Evolutionary conservation across 2,797 vertebrate species (phyloP).

Genomic region (Natrix natrix): DNA sequence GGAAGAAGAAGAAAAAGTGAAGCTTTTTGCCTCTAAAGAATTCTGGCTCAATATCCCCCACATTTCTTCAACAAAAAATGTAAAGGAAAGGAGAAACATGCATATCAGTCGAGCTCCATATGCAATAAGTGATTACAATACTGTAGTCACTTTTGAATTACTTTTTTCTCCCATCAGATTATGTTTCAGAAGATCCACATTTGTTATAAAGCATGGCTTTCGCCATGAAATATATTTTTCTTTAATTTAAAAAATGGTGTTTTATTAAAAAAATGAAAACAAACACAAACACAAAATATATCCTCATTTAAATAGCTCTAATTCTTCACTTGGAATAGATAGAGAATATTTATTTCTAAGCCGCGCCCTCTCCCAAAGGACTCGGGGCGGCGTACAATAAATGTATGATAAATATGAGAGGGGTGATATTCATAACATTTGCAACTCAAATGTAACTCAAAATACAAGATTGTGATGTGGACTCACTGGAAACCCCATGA

Average conservation of each 20-base stretch:
- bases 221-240: not conserved
- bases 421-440: not conserved
- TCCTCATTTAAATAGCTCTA: not conserved
- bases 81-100: not conserved
- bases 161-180: not conserved
- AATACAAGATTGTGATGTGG: not conserved
- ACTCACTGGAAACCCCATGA: not conserved
- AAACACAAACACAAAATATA: not conserved
- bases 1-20: conserved; percentile 46
- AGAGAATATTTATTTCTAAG: too few species aligned
- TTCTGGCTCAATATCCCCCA: not conserved
- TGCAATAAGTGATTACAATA: not conserved
- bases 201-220: not conserved
- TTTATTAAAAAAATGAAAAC: not conserved
- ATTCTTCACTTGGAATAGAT: not conserved
- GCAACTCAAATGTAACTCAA: not conserved
- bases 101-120: not conserved
- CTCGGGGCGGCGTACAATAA: too few species aligned
- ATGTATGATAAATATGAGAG: not conserved
- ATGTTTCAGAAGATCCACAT: not conserved
- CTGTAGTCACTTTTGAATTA: not conserved
- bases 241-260: not conserved
- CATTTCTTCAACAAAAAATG: conserved; percentile 4
- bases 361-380: too few species aligned
- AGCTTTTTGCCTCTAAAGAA: conserved; percentile 12